A percentile compares a stretch with the other conserved stretches of the same genome.
Conservation (phyloP, 1,140 invertebrate species). For the Pomacea maculata region DNA sequence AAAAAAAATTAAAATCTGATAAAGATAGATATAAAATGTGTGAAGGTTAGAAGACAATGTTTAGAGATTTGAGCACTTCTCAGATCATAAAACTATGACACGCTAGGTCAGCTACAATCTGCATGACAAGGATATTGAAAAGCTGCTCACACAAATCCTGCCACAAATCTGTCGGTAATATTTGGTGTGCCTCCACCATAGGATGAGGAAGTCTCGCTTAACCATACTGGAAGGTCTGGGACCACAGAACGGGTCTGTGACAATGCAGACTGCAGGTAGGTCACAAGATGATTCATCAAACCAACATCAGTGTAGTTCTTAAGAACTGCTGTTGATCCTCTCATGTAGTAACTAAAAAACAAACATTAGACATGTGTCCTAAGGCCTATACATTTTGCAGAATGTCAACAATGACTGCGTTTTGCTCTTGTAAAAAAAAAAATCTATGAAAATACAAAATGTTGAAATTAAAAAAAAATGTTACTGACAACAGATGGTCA, state of each 20-base stretch:
- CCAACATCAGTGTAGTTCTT: slow-evolving; percentile 75
- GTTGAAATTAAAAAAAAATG: too few species aligned
- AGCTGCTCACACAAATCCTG: slow-evolving; percentile 69
- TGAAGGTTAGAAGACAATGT: background rate
- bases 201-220: slow-evolving; percentile 80
- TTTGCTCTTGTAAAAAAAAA: too few species aligned
- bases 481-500: too few species aligned
- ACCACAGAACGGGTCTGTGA: slow-evolving; percentile 41
- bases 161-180: slow-evolving; percentile 77
- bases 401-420: too few species aligned
- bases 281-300: slow-evolving; percentile 74
- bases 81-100: background rate
- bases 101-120: background rate
- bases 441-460: too few species aligned
- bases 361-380: too few species aligned
- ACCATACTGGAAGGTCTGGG: slow-evolving; percentile 67
- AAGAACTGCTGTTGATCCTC: slow-evolving; percentile 72
- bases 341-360: slow-evolving; percentile 74
- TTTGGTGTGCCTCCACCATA: slow-evolving; percentile 79
- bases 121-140: background rate
- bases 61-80: background rate
- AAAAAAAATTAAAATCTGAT: background rate
- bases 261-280: slow-evolving; percentile 68
- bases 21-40: background rate
- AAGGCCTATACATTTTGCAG: too few species aligned